Evolutionary conservation across 2,113 vertebrate genomes (phyloP).

Genomic region (Tylochromis polylepis): DNA sequence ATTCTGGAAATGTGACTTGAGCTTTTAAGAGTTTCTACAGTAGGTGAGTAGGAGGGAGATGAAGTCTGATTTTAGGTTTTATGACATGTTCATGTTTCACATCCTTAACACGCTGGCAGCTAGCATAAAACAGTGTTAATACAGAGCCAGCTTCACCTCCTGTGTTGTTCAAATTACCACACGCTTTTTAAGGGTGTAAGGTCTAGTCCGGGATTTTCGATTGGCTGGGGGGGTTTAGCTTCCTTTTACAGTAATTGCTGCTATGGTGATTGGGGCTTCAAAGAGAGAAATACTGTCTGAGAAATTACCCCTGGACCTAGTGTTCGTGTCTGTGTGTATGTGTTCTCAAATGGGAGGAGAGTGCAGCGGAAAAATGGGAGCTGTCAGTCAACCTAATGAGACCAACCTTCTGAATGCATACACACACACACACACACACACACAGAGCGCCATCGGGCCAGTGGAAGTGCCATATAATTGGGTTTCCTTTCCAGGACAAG

Average conservation of each 20-base stretch:
- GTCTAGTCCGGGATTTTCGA: neutral
- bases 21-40: neutral
- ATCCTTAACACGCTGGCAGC: neutral
- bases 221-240: slow-evolving; percentile 19
- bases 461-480: slow-evolving; percentile 78
- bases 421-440: slow-evolving; percentile 10
- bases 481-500: slow-evolving; percentile 78
- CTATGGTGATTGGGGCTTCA: slow-evolving; percentile 48
- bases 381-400: slow-evolving; percentile 72
- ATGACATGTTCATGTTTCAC: neutral
- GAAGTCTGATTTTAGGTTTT: neutral
- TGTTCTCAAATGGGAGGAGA: slow-evolving; percentile 47
- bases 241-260: slow-evolving; percentile 62
- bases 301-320: slow-evolving; percentile 50
- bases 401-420: slow-evolving; percentile 50
- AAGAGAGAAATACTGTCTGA: slow-evolving; percentile 58
- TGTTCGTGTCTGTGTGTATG: slow-evolving; percentile 12
- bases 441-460: slow-evolving; percentile 52
- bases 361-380: slow-evolving; percentile 59
- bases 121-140: slow-evolving; percentile 10
- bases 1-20: neutral
- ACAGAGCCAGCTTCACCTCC: neutral
- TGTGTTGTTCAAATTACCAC: neutral
- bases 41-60: neutral
- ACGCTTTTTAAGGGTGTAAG: neutral